phyloP scores from a whole-genome alignment of 2,888 invertebrate genomes.

The Thera britannica region DNA sequence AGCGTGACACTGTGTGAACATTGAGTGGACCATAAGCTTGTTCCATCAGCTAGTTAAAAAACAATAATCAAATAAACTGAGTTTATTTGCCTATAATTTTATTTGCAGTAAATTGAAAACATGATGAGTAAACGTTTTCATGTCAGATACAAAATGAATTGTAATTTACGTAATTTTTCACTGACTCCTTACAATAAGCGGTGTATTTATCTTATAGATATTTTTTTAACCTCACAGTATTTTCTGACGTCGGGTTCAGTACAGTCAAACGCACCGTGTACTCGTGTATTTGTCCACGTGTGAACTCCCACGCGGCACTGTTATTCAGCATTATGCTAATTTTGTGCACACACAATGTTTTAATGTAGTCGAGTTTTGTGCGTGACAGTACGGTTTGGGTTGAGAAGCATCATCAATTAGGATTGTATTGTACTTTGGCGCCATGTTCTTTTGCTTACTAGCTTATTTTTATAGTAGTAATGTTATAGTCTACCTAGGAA shows the following conservation, averaged over 20 bases:
- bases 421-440: background rate
- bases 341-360: slow-evolving; percentile 54
- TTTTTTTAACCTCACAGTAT: slow-evolving; percentile 14
- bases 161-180: background rate
- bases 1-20: no score
- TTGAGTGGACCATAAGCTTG: no score
- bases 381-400: slow-evolving; percentile 12
- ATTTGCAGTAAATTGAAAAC: no score
- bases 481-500: no score
- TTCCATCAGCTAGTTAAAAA: no score
- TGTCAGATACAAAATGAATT: no score
- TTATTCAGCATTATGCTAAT: slow-evolving; percentile 80
- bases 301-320: slow-evolving; percentile 66
- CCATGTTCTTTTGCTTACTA: background rate
- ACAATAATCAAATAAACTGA: no score
- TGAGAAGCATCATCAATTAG: slow-evolving; percentile 10
- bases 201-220: slow-evolving; percentile 3
- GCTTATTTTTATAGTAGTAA: no score
- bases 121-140: no score
- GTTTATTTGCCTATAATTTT: no score
- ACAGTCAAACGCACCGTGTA: slow-evolving; percentile 20
- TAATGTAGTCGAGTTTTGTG: slow-evolving; percentile 58
- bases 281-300: slow-evolving; percentile 73
- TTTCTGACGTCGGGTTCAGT: slow-evolving; percentile 13
- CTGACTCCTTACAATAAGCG: background rate